These are phyloP conservation scores for Periparus ater DNA, from an alignment of 2,797 vertebrate genomes.

Conservation along the genomic window DNA sequence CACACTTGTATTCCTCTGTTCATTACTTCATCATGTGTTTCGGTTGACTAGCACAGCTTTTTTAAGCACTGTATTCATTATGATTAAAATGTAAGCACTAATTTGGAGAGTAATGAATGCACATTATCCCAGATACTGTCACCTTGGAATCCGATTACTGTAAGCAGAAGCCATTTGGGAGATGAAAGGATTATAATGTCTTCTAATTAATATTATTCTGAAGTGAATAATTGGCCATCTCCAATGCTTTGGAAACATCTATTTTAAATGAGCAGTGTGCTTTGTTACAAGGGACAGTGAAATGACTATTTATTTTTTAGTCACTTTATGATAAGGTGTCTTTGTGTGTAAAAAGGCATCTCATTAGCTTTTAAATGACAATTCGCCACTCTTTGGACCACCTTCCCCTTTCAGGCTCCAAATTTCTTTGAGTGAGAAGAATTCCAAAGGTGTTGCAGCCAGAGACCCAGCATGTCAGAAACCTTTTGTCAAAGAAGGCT, in stretches of 20 bases:
- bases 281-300: neutral
- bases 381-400: neutral
- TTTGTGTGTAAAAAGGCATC: neutral
- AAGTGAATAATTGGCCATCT: neutral
- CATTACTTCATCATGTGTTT: neutral
- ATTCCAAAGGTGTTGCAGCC: neutral
- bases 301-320: neutral
- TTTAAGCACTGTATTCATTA: neutral
- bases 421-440: neutral
- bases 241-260: neutral
- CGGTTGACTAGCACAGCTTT: neutral
- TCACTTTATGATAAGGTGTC: neutral
- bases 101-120: neutral
- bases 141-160: neutral
- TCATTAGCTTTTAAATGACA: neutral
- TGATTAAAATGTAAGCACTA: neutral
- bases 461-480: neutral
- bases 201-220: constrained; percentile 27
- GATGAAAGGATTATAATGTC: neutral
- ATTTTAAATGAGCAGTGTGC: neutral
- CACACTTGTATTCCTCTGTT: neutral
- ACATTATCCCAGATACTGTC: constrained; percentile 22
- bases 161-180: neutral
- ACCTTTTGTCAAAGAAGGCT: neutral
- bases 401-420: neutral